These are phyloP conservation scores for Sylvia atricapilla DNA, from an alignment of 2,113 vertebrate genomes.

Conservation along the genomic window DNA sequence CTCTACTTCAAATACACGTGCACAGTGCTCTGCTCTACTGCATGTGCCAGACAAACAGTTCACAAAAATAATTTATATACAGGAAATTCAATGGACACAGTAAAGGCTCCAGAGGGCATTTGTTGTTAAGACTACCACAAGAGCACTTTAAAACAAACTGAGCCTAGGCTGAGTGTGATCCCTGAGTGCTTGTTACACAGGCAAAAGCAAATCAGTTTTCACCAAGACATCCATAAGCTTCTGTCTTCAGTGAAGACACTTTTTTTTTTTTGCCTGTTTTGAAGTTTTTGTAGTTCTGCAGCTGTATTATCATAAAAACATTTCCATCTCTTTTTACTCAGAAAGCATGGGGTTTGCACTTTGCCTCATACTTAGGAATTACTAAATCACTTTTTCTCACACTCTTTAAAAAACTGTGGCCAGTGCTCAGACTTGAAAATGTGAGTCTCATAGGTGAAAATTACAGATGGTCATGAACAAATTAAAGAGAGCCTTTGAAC, in stretches of 20 bases:
- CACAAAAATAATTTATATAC: not conserved
- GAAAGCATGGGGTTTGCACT: not conserved
- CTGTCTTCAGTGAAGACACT: not conserved
- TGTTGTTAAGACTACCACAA: not conserved
- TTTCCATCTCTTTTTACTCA: not conserved
- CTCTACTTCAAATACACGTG: not conserved
- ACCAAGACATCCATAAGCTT: not conserved
- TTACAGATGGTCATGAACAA: not conserved
- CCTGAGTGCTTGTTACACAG: not conserved
- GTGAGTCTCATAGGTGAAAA: not conserved
- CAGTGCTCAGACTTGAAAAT: not conserved
- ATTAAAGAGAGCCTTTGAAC: not conserved
- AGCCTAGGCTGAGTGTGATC: not conserved
- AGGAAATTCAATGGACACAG: not conserved
- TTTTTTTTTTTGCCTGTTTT: not conserved
- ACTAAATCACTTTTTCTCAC: not conserved
- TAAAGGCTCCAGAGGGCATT: not conserved
- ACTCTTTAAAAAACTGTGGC: not conserved
- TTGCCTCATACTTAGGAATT: not conserved
- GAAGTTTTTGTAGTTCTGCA: not conserved
- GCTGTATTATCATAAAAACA: not conserved
- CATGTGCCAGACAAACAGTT: not conserved
- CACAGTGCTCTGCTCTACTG: not conserved
- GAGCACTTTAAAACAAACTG: not conserved
- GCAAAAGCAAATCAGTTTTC: slow-evolving; percentile 22